Evolutionary conservation across 2,888 invertebrate genomes (phyloP).

Genomic region (Eulithis prunata): DNA sequence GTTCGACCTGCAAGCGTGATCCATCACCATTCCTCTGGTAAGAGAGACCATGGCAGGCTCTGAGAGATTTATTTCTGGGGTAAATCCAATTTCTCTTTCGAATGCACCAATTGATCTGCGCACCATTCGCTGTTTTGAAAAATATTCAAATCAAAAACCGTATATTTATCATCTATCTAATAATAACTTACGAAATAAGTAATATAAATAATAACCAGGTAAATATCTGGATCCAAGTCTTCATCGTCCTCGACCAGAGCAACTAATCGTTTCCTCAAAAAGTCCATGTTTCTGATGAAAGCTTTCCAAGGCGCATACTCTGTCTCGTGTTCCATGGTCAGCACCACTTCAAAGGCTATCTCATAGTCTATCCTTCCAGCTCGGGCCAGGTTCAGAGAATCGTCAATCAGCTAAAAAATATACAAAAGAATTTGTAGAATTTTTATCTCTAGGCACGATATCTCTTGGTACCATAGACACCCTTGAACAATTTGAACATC

Average conservation of each 20-base stretch:
- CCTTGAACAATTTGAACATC: too few relatives aligned
- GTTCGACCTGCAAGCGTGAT: conserved; percentile 69
- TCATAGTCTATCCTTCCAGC: conserved; percentile 86
- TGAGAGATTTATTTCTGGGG: conserved; percentile 51
- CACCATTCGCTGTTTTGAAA: conserved; percentile 64
- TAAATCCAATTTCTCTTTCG: conserved; percentile 65
- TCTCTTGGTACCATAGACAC: too few relatives aligned
- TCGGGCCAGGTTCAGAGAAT: conserved; percentile 88
- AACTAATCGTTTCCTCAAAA: conserved; percentile 64
- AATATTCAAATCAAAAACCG: background rate
- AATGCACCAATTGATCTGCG: conserved; percentile 60
- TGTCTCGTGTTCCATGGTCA: conserved; percentile 88
- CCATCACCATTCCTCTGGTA: conserved; percentile 75
- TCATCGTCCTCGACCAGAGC: conserved; percentile 57
- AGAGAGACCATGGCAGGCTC: conserved; percentile 68
- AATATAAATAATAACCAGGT: conserved; percentile 56
- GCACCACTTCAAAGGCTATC: conserved; percentile 86
- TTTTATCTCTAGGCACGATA: too few relatives aligned
- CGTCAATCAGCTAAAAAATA: conserved; percentile 87
- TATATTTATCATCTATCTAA: too few relatives aligned
- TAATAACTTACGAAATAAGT: too few relatives aligned
- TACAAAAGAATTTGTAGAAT: background rate
- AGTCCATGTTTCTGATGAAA: conserved; percentile 75
- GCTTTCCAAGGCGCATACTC: conserved; percentile 91
- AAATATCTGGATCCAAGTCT: conserved; percentile 69